Conservation (phyloP, 2,888 invertebrate genomes). For the Dilophus febrilis region DNA sequence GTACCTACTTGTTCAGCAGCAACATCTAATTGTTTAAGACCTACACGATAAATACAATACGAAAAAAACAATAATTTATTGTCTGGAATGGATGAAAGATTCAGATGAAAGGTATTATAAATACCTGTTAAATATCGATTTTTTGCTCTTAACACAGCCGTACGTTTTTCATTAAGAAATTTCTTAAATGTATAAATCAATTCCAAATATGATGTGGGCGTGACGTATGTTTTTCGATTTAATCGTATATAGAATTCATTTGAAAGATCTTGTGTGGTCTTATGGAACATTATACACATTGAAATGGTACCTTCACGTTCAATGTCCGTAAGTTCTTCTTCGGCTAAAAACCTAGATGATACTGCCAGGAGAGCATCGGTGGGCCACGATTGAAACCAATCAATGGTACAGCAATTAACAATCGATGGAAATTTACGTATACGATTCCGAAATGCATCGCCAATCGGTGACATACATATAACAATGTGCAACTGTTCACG, state of each 20-base stretch:
- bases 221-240: slow-evolving; percentile 71
- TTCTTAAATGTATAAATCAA: slow-evolving; percentile 79
- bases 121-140: neutral
- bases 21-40: slow-evolving; percentile 67
- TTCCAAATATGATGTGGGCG: slow-evolving; percentile 85
- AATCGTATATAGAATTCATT: slow-evolving; percentile 44
- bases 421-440: slow-evolving; percentile 83
- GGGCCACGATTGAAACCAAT: slow-evolving; percentile 96
- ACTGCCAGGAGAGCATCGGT: slow-evolving; percentile 81
- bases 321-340: slow-evolving; percentile 50
- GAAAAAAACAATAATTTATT: no score
- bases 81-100: no score
- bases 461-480: slow-evolving; percentile 80
- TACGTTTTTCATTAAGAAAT: slow-evolving; percentile 56
- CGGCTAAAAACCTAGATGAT: slow-evolving; percentile 59
- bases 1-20: slow-evolving; percentile 59
- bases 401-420: slow-evolving; percentile 89
- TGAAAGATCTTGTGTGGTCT: slow-evolving; percentile 58
- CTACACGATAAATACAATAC: no score
- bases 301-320: slow-evolving; percentile 66
- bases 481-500: slow-evolving; percentile 83
- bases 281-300: slow-evolving; percentile 81
- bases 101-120: no score
- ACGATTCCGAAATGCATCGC: slow-evolving; percentile 62
- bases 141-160: neutral